Evolutionary conservation across 2,113 vertebrate genomes (phyloP), one percentile per base, ranked within the genome.

Genomic region (Dasyurus viverrinus): DNA sequence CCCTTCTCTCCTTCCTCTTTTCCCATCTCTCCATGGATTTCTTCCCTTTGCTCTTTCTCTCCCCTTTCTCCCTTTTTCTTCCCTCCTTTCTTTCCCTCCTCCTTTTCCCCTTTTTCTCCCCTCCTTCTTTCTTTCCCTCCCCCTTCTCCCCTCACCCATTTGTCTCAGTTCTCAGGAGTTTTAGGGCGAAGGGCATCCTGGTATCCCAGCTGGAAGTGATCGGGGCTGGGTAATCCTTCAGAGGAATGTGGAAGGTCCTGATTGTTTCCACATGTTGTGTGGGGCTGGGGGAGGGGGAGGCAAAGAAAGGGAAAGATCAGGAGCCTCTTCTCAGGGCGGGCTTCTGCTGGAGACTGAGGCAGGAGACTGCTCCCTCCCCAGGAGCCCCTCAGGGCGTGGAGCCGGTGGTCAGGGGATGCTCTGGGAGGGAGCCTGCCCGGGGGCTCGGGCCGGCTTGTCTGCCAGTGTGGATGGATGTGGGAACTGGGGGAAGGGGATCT

Each of bases 401-500:
- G 90, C 0, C 0, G 2, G 89, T 53, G 92, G 92, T n/a, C 46
- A 89, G n/a, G 11, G 30, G 8, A 19, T 52, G 53, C 46, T 57
- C 0, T 0, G 84, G n/a, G 54, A 48, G 0, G 0, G 60, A 25
- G 25, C 91, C 95, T 91, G 36, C 42, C 46, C 36, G 16, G 6
- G 0, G 1, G 9, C 54, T 52, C 11, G 25, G 90, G 89, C 92
- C 48, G 91, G 91, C 95, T 92, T 93, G 42, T 23, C 54, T 50
- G 94, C 94, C 84, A 48, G 0, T n/a, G 92, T 89, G 92, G 97
- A 60, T 25, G 90, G 95, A 76, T 57, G 7, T 94, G 96, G 94
- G 96, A 94, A 96, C 98, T 94, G 95, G 92, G 97, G 97, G 96
- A 96, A 95, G 94, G 93, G 94, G 97, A 90, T 92, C 76, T 97